A percentile compares a stretch with the other conserved stretches of the same genome.
phyloP scores from a whole-genome alignment of 2,113 vertebrate species.

The Nothobranchius furzeri region DNA sequence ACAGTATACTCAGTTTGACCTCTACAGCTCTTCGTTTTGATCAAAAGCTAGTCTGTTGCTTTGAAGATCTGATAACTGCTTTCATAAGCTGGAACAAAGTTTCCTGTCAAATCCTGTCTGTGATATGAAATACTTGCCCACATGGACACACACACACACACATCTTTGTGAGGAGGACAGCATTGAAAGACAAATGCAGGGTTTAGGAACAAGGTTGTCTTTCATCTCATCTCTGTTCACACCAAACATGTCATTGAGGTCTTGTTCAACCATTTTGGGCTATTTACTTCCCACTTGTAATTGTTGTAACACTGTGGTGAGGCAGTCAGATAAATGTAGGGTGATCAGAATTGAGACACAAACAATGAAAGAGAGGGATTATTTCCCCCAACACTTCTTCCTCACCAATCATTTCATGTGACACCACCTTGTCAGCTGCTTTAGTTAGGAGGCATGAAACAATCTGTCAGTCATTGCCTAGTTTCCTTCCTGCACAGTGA shows the following conservation, averaged over 20 bases:
- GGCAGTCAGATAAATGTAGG: slow-evolving; percentile 14
- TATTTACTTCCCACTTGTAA: slow-evolving; percentile 2
- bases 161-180: neutral
- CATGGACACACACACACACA: slow-evolving; percentile 2
- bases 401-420: slow-evolving; percentile 57
- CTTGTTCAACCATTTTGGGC: no score
- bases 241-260: neutral
- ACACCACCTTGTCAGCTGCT: slow-evolving; percentile 69
- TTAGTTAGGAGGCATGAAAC: slow-evolving; percentile 63
- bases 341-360: slow-evolving; percentile 28
- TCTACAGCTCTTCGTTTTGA: slow-evolving; percentile 21
- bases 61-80: slow-evolving; percentile 34
- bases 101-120: slow-evolving; percentile 26
- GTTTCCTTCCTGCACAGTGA: neutral
- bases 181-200: no score
- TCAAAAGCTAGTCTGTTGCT: slow-evolving; percentile 1
- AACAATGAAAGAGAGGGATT: slow-evolving; percentile 4
- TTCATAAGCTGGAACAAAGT: slow-evolving; percentile 37
- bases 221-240: slow-evolving; percentile 25
- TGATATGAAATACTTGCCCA: slow-evolving; percentile 24
- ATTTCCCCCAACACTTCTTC: slow-evolving; percentile 49
- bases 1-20: slow-evolving; percentile 32
- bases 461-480: slow-evolving; percentile 63
- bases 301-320: slow-evolving; percentile 8
- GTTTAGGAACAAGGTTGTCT: slow-evolving; percentile 26